Evolutionary conservation across 2,888 invertebrate species (phyloP), one percentile per base, ranked within the genome.

Genomic region (Diarsia dahlii): DNA sequence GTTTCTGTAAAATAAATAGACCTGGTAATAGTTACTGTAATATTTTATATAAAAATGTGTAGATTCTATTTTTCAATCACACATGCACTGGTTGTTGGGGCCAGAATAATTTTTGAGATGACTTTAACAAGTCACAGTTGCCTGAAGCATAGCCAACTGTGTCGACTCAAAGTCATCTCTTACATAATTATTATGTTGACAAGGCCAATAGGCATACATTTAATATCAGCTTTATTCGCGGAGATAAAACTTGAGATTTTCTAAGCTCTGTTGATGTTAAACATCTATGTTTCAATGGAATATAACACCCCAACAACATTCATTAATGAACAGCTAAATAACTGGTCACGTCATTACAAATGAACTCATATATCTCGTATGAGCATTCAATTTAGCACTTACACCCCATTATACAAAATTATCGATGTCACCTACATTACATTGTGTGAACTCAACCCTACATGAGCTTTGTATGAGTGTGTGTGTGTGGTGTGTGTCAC

Each of bases 381-480:
- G 87, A 89, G 91, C 93, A 94, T 95, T 95, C 92, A 94, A 95
- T 95, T 94, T 92, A 90, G 89, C 92, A 92, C 93, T 95, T 94
- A 93, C 93, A 91, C 92, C 88, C 94, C 93, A 94, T 95, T 94
- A 94, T 92, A 93, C 92, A 92, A 94, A 95, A 96, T 96, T 95
- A 95, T 95, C 93, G 92, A 93, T 93, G 95, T 95, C 95, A 95
- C 95, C 93, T 94, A 94, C 95, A 94, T 95, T 93, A 95, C 90
- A 92, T 90, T 92, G 94, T 92, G 92, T 92, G 92, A 92, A 93
- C 90, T 91, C 94, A 92, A 91, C 94, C 94, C 93, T 91, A 91
- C 82, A 84, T 88, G 89, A 89, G 90, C 87, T 87, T 86, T 89
- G 84, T 76, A 78, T 75, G 76, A 75, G 66, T 68, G 76, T 76